Percentiles rank a stretch among this genome's conserved stretches.
phyloP scores from a whole-genome alignment of 1,140 invertebrate genomes.

The Drosophila trapezifrons region DNA sequence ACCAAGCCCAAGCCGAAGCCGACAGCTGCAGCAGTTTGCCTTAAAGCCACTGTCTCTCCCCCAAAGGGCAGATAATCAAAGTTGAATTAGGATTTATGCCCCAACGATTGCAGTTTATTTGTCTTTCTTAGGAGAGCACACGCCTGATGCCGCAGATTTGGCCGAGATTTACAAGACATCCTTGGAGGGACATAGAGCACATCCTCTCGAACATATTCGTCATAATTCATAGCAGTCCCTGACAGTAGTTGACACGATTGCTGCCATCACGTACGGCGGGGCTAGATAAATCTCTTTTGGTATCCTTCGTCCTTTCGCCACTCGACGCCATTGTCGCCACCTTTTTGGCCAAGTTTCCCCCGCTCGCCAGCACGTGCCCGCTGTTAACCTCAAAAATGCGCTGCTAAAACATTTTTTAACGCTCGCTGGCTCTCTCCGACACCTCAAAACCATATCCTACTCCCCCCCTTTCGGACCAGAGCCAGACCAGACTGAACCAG shows the following conservation, averaged over 20 bases:
- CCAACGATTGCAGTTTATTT: slow-evolving; percentile 54
- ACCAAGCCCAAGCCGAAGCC: background rate
- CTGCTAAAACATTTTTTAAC: slow-evolving; percentile 78
- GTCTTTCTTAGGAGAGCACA: slow-evolving; percentile 26
- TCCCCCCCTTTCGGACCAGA: background rate
- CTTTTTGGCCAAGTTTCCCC: slow-evolving; percentile 41
- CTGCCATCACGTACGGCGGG: slow-evolving; percentile 65
- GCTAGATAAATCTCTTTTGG: slow-evolving; percentile 73
- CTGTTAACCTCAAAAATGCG: slow-evolving; percentile 76
- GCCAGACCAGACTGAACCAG: slow-evolving; percentile 37
- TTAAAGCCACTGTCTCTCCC: slow-evolving; percentile 16
- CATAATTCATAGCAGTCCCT: slow-evolving; percentile 60
- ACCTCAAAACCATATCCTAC: slow-evolving; percentile 2
- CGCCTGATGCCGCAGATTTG: slow-evolving; percentile 33
- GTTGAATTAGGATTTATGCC: slow-evolving; percentile 59
- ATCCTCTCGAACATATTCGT: slow-evolving; percentile 56
- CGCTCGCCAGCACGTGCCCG: slow-evolving; percentile 60
- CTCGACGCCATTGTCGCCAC: slow-evolving; percentile 68
- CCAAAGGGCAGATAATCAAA: slow-evolving; percentile 63
- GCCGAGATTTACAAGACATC: slow-evolving; percentile 65
- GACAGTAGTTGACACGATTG: slow-evolving; percentile 72
- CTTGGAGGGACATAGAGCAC: background rate
- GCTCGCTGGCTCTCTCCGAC: slow-evolving; percentile 27
- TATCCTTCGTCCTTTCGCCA: slow-evolving; percentile 29
- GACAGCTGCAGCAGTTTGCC: slow-evolving; percentile 24